Percentiles rank a stretch among this genome's conserved stretches.
Conservation (phyloP, 2,797 vertebrate species). For the Furcifer pardalis region DNA sequence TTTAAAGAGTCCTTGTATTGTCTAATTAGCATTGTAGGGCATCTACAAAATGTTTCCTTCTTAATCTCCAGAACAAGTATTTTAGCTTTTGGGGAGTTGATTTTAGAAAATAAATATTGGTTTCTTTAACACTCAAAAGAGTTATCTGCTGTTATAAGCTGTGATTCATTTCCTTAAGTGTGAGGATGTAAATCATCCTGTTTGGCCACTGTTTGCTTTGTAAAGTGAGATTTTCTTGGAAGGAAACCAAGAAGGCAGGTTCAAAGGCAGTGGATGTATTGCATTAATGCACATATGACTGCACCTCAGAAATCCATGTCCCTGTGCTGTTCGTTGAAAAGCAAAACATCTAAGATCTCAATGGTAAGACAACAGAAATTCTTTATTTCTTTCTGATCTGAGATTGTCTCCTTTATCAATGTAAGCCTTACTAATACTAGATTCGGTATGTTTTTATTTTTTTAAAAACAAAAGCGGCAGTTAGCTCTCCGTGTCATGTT, state of each 20-base stretch:
- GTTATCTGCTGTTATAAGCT: constrained; percentile 64
- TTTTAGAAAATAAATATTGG: constrained; percentile 66
- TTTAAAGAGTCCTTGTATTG: constrained; percentile 10
- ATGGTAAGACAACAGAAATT: constrained; percentile 75
- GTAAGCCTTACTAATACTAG: constrained; percentile 11
- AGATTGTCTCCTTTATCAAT: background rate
- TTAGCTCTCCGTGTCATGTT: constrained; percentile 50
- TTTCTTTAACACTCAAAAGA: constrained; percentile 74
- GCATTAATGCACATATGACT: constrained; percentile 58
- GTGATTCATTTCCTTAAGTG: constrained; percentile 60
- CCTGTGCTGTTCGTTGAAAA: constrained; percentile 68
- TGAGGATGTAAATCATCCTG: constrained; percentile 57
- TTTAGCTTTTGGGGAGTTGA: constrained; percentile 60
- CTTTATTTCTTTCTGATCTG: constrained; percentile 14
- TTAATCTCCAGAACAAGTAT: constrained; percentile 62
- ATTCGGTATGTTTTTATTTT: constrained; percentile 18
- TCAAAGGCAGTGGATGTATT: constrained; percentile 55
- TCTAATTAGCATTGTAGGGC: constrained; percentile 53
- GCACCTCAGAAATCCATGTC: constrained; percentile 53
- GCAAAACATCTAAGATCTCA: constrained; percentile 63
- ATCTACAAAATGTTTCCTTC: constrained; percentile 62
- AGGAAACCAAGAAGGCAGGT: constrained; percentile 57
- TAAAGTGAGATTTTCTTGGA: constrained; percentile 44
- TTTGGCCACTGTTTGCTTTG: constrained; percentile 57
- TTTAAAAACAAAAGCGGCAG: constrained; percentile 19